These are phyloP conservation scores for Marronus borbonicus DNA, from an alignment of 2,888 invertebrate species.

Conservation along the genomic window DNA sequence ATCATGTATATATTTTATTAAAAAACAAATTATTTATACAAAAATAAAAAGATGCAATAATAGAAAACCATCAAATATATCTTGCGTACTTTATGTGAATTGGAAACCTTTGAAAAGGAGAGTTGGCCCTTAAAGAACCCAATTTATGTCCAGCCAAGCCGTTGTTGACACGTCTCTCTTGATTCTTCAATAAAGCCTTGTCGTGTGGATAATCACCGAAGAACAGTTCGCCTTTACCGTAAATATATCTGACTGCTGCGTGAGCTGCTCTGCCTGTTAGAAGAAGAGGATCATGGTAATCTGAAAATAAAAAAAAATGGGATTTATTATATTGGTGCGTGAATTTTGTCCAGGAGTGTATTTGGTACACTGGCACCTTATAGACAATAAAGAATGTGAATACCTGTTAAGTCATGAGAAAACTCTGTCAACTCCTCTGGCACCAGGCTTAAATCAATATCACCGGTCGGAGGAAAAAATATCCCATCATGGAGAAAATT, in stretches of 20 bases:
- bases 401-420: constrained; percentile 49
- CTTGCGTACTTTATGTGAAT: constrained; percentile 23
- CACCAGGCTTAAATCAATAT: constrained; percentile 59
- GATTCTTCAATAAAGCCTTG: constrained; percentile 75
- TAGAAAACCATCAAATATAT: constrained; percentile 26
- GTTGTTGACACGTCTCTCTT: constrained; percentile 74
- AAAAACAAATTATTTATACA: constrained; percentile 20
- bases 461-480: constrained; percentile 69
- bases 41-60: constrained; percentile 54
- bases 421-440: constrained; percentile 44
- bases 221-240: constrained; percentile 75
- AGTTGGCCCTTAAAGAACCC: constrained; percentile 76
- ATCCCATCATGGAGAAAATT: constrained; percentile 48
- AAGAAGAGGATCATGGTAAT: constrained; percentile 74
- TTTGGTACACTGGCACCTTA: no score
- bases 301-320: constrained; percentile 59
- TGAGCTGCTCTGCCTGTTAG: constrained; percentile 75
- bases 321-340: no score
- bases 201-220: constrained; percentile 79
- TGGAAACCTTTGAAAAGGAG: constrained; percentile 73
- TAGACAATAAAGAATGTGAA: background rate
- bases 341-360: no score
- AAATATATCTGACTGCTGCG: constrained; percentile 73
- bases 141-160: constrained; percentile 75
- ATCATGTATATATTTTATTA: constrained; percentile 38